Base-by-base conservation (phyloP, 2,113 vertebrate species). In the Vulpes lagopus region DNA sequence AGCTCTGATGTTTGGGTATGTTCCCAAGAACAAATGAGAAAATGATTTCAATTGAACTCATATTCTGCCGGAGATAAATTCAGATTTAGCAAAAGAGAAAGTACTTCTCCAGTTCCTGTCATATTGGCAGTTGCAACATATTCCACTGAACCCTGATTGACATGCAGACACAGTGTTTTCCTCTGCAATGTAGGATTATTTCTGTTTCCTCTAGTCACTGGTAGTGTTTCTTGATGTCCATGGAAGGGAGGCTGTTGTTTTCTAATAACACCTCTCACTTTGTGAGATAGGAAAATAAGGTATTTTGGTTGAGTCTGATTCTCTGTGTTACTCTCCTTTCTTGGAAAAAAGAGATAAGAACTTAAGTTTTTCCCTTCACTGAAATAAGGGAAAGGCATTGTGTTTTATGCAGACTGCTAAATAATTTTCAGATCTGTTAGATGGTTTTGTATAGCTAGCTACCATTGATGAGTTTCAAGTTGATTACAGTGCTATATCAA, bases 141-240 rank as follows among this genome's bases (percentile, higher is more conserved):
- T 2, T 19, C 62, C 27, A 59, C 30, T 59, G 59, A 95, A 57
- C 43, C 16, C 19, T 59, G 17, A 43, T 25, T 80, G 59, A 69
- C 53, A 14, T n/a, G 53, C 49, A 84, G 23, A 60, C 35, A 74
- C 67, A 65, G 4, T 73, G 55, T 82, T 83, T 94, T 94, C 27
- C 49, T 93, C 30, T 43, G 84, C 92, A 30, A 9, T 55, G 16
- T 49, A 74, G n/a, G 64, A 67, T 96, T 87, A 73, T 49, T 95
- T 91, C 19, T 88, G 10, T 59, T 95, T 71, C 4, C 43, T 93
- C 22, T 84, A 10, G 53, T 90, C 19, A 25, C 43, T 86, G 86
- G 51, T 80, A 93, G 8, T 92, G 8, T 84, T 95, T 78, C 25
- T 84, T 62, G 20, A 27, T 89, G 79, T 55, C 35, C 73, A 78